These are phyloP conservation scores for Anas georgica DNA, from an alignment of 2,797 vertebrate species.

Conservation along the genomic window DNA sequence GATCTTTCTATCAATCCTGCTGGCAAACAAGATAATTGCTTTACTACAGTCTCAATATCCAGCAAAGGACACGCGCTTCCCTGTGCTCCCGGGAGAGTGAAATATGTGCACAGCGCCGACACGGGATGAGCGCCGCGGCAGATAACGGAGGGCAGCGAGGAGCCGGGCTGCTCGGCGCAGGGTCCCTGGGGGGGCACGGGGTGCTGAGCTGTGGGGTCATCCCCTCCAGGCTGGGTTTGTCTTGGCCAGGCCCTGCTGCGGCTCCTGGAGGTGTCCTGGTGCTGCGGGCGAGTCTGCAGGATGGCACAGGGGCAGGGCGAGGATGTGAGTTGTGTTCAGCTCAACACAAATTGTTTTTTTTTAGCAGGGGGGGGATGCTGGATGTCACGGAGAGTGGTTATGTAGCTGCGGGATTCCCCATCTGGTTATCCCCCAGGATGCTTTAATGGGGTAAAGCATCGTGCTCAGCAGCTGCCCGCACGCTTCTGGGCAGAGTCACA, in stretches of 20 bases:
- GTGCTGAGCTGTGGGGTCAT: background rate
- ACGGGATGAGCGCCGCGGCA: background rate
- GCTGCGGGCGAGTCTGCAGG: background rate
- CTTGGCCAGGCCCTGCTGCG: conserved; percentile 46
- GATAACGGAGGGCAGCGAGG: background rate
- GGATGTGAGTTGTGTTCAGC: background rate
- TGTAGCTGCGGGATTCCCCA: background rate
- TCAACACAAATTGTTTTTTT: too few species aligned
- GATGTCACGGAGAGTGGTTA: background rate
- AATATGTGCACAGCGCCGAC: background rate
- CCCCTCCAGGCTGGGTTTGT: conserved; percentile 67
- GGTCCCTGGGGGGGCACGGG: too few species aligned
- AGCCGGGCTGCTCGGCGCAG: background rate
- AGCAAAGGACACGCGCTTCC: background rate
- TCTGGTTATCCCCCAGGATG: background rate
- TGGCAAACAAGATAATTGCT: conserved; percentile 18
- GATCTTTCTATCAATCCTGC: conserved; percentile 17
- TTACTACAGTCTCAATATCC: background rate
- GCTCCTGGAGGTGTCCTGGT: background rate
- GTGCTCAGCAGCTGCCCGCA: too few species aligned
- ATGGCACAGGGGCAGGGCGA: background rate
- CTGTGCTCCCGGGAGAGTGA: background rate
- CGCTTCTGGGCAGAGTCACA: background rate
- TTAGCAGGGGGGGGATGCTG: background rate
- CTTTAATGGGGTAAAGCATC: background rate